Percentiles rank a stretch among this genome's conserved stretches.
These are phyloP conservation scores for Tapera naevia DNA, from an alignment of 2,797 vertebrate species.

Conservation along the genomic window DNA sequence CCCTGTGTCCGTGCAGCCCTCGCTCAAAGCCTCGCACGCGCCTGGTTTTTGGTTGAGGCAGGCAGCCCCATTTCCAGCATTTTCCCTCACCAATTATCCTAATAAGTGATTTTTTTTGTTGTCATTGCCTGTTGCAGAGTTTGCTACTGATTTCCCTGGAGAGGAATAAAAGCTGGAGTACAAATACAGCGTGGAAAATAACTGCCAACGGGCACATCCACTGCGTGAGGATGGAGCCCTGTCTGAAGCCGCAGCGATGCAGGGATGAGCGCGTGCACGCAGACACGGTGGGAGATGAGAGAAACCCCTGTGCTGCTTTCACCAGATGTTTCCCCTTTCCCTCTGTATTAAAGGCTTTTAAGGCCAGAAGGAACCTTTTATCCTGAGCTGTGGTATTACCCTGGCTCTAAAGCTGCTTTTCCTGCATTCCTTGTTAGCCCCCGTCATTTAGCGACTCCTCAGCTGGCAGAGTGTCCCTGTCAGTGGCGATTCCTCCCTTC, in stretches of 20 bases:
- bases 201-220: accelerated
- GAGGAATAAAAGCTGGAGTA: not conserved
- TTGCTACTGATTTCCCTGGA: constrained; percentile 23
- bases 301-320: not conserved
- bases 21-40: accelerated
- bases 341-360: not conserved
- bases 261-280: not conserved
- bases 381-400: not conserved
- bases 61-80: not conserved
- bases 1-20: not conserved
- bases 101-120: not conserved
- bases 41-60: not conserved
- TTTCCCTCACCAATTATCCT: not conserved
- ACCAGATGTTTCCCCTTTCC: not conserved
- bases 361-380: not conserved
- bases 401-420: not conserved
- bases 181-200: not conserved
- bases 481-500: not conserved
- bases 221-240: not conserved
- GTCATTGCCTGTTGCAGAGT: not conserved
- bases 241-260: accelerated
- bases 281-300: not conserved
- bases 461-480: not conserved
- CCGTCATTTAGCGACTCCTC: not conserved
- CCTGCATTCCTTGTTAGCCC: not conserved